phyloP scores from a whole-genome alignment of 2,797 vertebrate genomes.

The Gymnopithys bicolor region DNA sequence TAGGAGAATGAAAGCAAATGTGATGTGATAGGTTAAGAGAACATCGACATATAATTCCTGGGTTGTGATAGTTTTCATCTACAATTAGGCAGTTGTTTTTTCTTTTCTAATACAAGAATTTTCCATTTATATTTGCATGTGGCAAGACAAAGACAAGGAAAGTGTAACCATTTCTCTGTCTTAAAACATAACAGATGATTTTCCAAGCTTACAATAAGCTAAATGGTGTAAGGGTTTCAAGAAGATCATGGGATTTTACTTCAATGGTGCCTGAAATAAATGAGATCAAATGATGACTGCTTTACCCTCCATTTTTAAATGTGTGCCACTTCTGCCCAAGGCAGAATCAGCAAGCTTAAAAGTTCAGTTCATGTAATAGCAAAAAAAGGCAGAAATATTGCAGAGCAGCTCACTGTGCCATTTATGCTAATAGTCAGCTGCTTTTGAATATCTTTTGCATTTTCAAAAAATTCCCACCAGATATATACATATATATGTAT shows the following conservation, averaged over 20 bases:
- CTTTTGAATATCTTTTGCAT: constrained; percentile 19
- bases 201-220: not conserved
- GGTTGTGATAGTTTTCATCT: not conserved
- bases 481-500: not conserved
- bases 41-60: not conserved
- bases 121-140: not conserved
- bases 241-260: not conserved
- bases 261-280: constrained; percentile 25
- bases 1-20: not conserved
- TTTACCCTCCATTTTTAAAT: constrained; percentile 15
- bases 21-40: not conserved
- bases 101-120: not conserved
- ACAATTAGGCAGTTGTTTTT: not conserved
- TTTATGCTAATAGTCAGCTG: not conserved
- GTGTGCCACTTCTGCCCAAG: not conserved
- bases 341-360: not conserved
- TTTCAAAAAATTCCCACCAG: constrained; percentile 1
- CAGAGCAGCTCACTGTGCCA: not conserved
- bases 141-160: not conserved
- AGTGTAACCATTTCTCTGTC: not conserved
- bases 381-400: not conserved
- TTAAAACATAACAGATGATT: not conserved
- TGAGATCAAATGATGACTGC: not conserved
- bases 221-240: not conserved
- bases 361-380: not conserved